phyloP scores from a whole-genome alignment of 2,888 invertebrate genomes.

The Xylota sylvarum region DNA sequence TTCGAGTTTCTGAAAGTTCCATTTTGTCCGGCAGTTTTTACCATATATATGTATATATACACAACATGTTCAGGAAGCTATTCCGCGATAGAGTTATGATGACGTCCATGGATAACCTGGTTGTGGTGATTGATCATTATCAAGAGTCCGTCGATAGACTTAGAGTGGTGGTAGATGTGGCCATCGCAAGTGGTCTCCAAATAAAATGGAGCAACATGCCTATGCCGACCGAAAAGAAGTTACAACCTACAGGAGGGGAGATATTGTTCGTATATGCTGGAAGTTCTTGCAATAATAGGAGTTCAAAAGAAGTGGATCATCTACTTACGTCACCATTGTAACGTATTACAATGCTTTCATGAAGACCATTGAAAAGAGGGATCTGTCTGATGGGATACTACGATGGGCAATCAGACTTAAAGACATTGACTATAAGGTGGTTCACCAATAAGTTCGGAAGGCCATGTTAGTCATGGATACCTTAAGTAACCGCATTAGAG shows the following conservation, averaged over 20 bases:
- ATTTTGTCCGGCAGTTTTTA: constrained; percentile 29
- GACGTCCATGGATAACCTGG: neutral
- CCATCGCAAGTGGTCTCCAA: constrained; percentile 5
- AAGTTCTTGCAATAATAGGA: constrained; percentile 67
- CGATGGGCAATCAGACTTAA: constrained; percentile 60
- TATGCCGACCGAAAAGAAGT: constrained; percentile 2
- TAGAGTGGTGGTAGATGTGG: neutral
- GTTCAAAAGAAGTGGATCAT: constrained; percentile 77
- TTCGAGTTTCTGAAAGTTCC: constrained; percentile 22
- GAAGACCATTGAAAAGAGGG: constrained; percentile 80
- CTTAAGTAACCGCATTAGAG: constrained; percentile 27
- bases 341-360: constrained; percentile 81
- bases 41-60: too few relatives aligned
- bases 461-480: constrained; percentile 28
- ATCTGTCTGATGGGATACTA: constrained; percentile 56
- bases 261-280: constrained; percentile 48
- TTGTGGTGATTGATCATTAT: neutral
- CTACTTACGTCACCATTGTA: constrained; percentile 80
- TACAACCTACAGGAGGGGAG: constrained; percentile 20
- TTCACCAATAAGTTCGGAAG: constrained; percentile 56
- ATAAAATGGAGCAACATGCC: constrained; percentile 10
- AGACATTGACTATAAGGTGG: constrained; percentile 55
- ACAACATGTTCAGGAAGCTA: constrained; percentile 79
- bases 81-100: neutral
- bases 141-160: neutral